A percentile compares a stretch with the other conserved stretches of the same genome.
These are phyloP conservation scores for Standfussiana lucernea DNA, from an alignment of 2,888 invertebrate species.

Conservation along the genomic window DNA sequence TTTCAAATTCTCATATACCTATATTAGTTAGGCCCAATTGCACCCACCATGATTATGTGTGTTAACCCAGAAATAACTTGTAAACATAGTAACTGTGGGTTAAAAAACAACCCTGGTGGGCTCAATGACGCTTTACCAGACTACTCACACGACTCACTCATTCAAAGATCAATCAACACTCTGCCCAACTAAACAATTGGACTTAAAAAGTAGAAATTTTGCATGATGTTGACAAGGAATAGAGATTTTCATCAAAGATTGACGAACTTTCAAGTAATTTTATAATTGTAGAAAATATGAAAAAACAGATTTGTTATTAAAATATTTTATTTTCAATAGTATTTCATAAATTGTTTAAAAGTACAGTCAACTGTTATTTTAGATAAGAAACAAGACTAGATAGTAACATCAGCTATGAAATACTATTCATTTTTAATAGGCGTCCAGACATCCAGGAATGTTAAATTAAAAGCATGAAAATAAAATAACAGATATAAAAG, in stretches of 20 bases:
- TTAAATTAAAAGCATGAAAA: conserved; percentile 53
- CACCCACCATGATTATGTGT: too few species aligned
- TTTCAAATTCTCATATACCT: not conserved
- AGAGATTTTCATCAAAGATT: not conserved
- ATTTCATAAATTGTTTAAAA: conserved; percentile 41
- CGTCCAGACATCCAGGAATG: conserved; percentile 30
- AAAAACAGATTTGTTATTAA: conserved; percentile 47
- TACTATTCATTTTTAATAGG: conserved; percentile 31
- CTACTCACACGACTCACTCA: not conserved
- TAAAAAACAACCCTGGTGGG: not conserved
- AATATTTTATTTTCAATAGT: conserved; percentile 60
- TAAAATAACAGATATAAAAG: conserved; percentile 48
- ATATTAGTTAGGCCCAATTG: not conserved
- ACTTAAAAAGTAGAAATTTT: not conserved
- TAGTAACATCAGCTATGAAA: conserved; percentile 36
- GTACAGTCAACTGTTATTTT: conserved; percentile 48
- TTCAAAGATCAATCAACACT: not conserved
- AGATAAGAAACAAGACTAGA: conserved; percentile 62
- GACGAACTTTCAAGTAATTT: not conserved
- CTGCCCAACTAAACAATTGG: not conserved
- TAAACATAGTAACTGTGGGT: too few species aligned
- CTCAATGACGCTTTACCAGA: not conserved
- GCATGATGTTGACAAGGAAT: not conserved
- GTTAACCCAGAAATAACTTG: too few species aligned
- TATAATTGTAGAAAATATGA: not conserved